A percentile compares a stretch with the other conserved stretches of the same genome.
phyloP scores from a whole-genome alignment of 92 coral and sea anemone species.

The Zoanthus solanderi region DNA sequence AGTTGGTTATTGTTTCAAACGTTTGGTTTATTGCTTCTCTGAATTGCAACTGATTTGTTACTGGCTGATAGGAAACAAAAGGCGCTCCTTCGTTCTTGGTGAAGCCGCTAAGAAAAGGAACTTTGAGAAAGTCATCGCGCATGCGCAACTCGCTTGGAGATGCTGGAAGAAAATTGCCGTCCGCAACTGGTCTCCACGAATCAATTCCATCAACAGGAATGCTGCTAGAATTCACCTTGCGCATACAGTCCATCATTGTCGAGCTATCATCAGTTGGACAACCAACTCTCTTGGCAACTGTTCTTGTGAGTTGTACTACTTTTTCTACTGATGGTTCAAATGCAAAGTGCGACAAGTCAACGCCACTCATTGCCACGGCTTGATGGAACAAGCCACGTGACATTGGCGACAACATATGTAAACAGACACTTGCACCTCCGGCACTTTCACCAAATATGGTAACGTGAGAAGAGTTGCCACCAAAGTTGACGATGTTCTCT shows the following conservation, averaged over 20 bases:
- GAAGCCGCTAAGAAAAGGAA: conserved; percentile 34
- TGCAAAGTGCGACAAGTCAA: conserved; percentile 30
- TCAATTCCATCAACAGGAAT: conserved; percentile 17
- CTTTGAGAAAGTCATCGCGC: conserved; percentile 41
- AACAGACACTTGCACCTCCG: conserved; percentile 43
- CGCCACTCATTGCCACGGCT: conserved; percentile 46
- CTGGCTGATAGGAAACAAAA: background rate
- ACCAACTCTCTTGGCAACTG: conserved; percentile 45
- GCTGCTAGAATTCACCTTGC: conserved; percentile 8
- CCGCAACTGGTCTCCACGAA: conserved; percentile 67
- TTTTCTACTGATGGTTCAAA: conserved; percentile 5
- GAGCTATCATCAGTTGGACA: conserved; percentile 33
- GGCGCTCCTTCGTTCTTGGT: conserved; percentile 58
- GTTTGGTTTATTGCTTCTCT: conserved; percentile 28
- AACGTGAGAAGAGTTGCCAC: conserved; percentile 42
- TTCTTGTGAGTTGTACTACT: conserved; percentile 33
- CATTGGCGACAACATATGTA: conserved; percentile 43
- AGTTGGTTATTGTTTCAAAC: background rate
- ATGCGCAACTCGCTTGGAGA: conserved; percentile 52
- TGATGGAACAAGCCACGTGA: conserved; percentile 45
- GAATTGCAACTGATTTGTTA: background rate
- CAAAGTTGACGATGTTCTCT: conserved; percentile 41
- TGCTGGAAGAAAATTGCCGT: conserved; percentile 56
- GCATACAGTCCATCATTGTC: conserved; percentile 57
- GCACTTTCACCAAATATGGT: conserved; percentile 52